Evolutionary conservation across 1,140 invertebrate genomes (phyloP), one percentile per base, ranked within the genome.

Genomic region (Eufriesea mexicana): DNA sequence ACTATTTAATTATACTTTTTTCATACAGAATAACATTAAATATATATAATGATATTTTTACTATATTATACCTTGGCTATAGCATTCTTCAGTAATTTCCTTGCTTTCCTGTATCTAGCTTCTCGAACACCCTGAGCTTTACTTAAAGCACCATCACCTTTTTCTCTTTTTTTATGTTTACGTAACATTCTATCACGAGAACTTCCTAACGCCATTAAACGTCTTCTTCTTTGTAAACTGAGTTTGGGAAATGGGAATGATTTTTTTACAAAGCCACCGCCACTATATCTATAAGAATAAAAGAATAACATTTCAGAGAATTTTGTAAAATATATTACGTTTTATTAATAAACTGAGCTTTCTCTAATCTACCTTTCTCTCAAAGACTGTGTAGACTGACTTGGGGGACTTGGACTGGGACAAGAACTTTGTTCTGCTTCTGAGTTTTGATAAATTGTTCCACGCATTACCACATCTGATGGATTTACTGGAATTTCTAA

Each of bases 251-350:
- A 96, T 62, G 95, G 95, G 71, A 95, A 94, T 83, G 95, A 95
- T 91, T 96, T 96, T 87, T 96, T 96, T 10, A 95, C 95, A 90
- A 95, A 95, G 75, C 95, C 95, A 84, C 95, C 94, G 64, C 95
- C 95, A 54, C 93, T 94, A 81, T 95, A 95, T 84, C 94, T 94
- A 55, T n/a, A 73, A 84, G 10, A 14, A 9, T 16, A 2, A 57
- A 42, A n/a, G 20, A 25, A 59, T 80, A 75, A 54, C 54, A 10
- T 55, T 28, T 2, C 0, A 25, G 47, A 54, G 14, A n/a, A 57
- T 66, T 23, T 49, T 20, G 64, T 61, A 23, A 9, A 23, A 42
- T 20, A 70, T 9, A 14, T 68, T 20, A 73, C 16, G 1, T 7
- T 67, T 23, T 62, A 42, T 61, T 5, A 25, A 51, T 72, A n/a